A percentile compares a stretch with the other conserved stretches of the same genome.
phyloP scores from a whole-genome alignment of 35 echinoderm and acorn worm species.

The Stichopus chloronotus region DNA sequence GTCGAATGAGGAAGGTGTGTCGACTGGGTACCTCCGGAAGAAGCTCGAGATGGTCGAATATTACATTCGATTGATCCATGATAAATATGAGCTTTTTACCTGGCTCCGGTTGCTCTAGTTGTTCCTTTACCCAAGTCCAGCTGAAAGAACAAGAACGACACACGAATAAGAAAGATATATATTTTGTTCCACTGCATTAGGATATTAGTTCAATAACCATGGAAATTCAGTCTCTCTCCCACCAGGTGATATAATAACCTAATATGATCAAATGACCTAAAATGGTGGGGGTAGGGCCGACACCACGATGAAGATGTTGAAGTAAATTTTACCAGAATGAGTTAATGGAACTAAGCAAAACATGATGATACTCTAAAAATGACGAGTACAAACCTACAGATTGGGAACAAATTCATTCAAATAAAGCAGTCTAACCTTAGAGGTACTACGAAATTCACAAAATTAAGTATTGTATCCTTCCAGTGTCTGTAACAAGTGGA shows the following conservation, averaged over 20 bases:
- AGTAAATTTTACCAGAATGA: background rate
- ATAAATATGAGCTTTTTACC: background rate
- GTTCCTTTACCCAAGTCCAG: background rate
- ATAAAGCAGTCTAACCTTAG: too few relatives aligned
- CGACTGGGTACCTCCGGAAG: background rate
- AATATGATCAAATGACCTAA: too few relatives aligned
- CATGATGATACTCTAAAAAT: background rate
- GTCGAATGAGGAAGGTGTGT: background rate
- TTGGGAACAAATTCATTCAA: background rate
- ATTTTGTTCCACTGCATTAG: too few relatives aligned
- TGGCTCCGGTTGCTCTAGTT: background rate
- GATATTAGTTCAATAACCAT: too few relatives aligned
- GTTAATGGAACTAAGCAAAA: background rate
- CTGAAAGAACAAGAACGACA: background rate
- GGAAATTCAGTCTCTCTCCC: too few relatives aligned
- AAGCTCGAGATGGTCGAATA: background rate
- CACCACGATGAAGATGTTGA: background rate
- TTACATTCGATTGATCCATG: background rate
- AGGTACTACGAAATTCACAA: background rate
- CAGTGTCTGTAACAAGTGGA: background rate
- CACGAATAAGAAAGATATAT: too few relatives aligned
- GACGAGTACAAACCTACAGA: background rate
- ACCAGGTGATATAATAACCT: too few relatives aligned
- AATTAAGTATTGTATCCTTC: background rate
- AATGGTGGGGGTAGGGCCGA: background rate